Evolutionary conservation across 2,888 invertebrate species (phyloP), one percentile per base, ranked within the genome.

Genomic region (Dynastes tityus): DNA sequence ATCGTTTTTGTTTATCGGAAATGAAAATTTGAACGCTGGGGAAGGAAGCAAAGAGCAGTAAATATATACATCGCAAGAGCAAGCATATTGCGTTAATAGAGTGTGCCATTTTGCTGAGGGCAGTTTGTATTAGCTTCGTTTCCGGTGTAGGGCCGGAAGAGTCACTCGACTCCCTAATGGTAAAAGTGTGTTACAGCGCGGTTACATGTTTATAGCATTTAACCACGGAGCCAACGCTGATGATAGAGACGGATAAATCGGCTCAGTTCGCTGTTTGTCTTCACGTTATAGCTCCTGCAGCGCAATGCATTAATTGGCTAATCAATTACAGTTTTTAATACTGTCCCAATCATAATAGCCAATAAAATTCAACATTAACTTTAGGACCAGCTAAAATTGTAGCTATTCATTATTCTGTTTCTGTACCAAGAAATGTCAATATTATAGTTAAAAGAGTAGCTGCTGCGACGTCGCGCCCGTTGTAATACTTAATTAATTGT

Each of bases 151-250:
- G 83, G 83, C 85, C 85, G 85, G 86, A 86, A 86, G 85, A 86
- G 85, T 85, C 85, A 85, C 85, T 86, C 83, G 73, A 58, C 82
- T 84, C 80, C 82, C 85, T 87, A 87, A 87, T 86, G 86, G 85
- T 84, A 85, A 87, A 86, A 86, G 85, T 86, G 82, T 86, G 87
- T 86, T 86, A 83, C 83, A 83, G 84, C 82, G 79, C 82, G 84
- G 85, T 83, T 86, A 87, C 87, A 87, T 86, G 87, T 85, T 87
- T 87, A 87, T 86, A 85, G 85, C 87, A 87, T 87, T 87, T 87
- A 86, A 85, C 58, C 55, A 45, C 11, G 29, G 55, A 55, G 71
- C 55, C 55, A 55, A 55, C 22, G 85, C 86, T 83, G 8, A 9
- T 27, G 63, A 29, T 63, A 82, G 84, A 82, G 81, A 82, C 81